These are phyloP conservation scores for Rhabdornis inornatus DNA, from an alignment of 2,113 vertebrate genomes.

Conservation along the genomic window DNA sequence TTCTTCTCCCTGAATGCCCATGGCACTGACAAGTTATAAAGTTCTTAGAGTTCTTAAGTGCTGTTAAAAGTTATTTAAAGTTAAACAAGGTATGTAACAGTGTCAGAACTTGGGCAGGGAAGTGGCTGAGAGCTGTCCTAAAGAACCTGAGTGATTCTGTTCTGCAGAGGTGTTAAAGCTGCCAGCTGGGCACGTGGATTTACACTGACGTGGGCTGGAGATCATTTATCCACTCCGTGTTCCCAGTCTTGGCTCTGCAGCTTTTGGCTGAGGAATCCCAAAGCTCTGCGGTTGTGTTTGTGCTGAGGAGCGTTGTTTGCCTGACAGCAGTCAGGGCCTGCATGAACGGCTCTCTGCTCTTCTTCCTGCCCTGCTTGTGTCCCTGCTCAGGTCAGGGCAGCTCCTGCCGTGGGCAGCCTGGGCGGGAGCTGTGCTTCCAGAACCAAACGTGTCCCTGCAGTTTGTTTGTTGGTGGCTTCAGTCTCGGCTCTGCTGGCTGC, in stretches of 20 bases:
- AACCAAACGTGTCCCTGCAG: accelerated
- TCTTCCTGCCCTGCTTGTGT: background rate
- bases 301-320: accelerated
- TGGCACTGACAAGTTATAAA: background rate
- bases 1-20: background rate
- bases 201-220: accelerated
- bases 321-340: accelerated
- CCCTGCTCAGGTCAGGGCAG: accelerated
- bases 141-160: background rate
- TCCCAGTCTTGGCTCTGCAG: background rate
- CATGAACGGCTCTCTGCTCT: accelerated
- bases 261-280: background rate
- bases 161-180: background rate
- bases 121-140: background rate
- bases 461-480: accelerated
- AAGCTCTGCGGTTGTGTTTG: background rate
- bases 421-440: accelerated
- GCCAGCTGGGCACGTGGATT: accelerated
- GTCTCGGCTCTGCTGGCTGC: background rate
- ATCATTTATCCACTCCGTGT: accelerated
- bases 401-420: background rate
- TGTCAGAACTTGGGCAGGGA: background rate
- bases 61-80: background rate
- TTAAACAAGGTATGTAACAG: accelerated
- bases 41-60: background rate